Evolutionary conservation across 2,113 vertebrate genomes (phyloP).

Genomic region (Poeciliopsis retropinna): DNA sequence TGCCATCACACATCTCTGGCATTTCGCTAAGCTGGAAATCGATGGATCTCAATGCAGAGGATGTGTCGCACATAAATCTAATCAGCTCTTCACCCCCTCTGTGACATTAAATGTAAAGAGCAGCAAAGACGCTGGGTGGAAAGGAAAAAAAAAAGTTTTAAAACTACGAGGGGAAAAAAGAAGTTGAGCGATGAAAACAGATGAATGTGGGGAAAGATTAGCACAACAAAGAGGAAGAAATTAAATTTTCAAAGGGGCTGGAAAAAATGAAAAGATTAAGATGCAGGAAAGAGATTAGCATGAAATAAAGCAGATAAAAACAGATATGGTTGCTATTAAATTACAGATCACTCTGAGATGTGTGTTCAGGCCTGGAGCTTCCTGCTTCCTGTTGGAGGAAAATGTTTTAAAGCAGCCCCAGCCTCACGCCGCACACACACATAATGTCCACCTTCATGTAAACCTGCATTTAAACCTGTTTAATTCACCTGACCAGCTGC

Average conservation of each 20-base stretch:
- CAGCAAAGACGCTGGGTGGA: conserved; percentile 38
- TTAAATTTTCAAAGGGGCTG: conserved; percentile 3
- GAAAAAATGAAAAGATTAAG: conserved; percentile 11
- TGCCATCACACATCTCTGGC: conserved; percentile 66
- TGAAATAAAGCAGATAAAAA: conserved; percentile 17
- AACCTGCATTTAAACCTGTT: neutral
- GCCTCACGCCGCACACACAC: neutral
- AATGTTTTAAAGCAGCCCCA: neutral
- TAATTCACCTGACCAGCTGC: neutral
- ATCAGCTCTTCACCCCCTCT: conserved; percentile 20
- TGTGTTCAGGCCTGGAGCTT: conserved; percentile 12
- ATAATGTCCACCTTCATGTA: neutral
- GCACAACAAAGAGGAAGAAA: conserved; percentile 12
- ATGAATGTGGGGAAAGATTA: conserved; percentile 35
- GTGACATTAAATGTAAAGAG: conserved; percentile 49
- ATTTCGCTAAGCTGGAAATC: conserved; percentile 70
- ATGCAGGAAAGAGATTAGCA: conserved; percentile 13
- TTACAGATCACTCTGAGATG: conserved; percentile 33
- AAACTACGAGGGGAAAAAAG: neutral
- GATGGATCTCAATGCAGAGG: conserved; percentile 60
- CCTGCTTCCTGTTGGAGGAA: conserved; percentile 9
- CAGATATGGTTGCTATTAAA: conserved; percentile 17
- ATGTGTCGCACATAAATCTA: conserved; percentile 59
- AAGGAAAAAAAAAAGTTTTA: conserved; percentile 36
- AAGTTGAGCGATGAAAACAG: conserved; percentile 16